Evolutionary conservation across 2,797 vertebrate species (phyloP), one percentile per base, ranked within the genome.

Genomic region (Enteromius thamalakanensis): DNA sequence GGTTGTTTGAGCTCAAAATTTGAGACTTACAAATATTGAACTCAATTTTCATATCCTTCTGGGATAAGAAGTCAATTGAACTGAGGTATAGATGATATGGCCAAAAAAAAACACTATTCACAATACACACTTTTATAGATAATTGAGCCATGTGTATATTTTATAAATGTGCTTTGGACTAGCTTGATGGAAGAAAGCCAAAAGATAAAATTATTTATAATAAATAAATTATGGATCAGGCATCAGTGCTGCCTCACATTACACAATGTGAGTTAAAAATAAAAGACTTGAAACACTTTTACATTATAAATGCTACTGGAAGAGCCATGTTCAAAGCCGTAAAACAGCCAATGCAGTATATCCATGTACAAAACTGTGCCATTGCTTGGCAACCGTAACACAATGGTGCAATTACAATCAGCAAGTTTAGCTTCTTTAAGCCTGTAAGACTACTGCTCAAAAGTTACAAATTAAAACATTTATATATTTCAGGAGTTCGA

Each of bases 151-250:
- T 2, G 23, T 29, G 19, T 14, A 37, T 37, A 55, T 75, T 55
- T 75, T 23, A 37, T 2, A 26, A 68, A 51, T 79, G 45, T 69
- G 40, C 19, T n/a, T 34, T n/a, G 29, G 6, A 14, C 11, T 19
- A 75, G 49, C 71, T 55, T 55, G 49, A 74, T 34, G 29, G 9
- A 34, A 32, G 17, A 21, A 34, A 68, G 51, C 4, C 32, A 53
- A 55, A 53, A 53, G 19, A 34, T 53, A 14, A 23, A 14, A 79
- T 23, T 67, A 67, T 51, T 79, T 45, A 67, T 53, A 51, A 51
- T 65, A 68, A 40, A 80, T 58, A 17, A 40, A n/a, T 34, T 21
- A 75, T n/a, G 21, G 53, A 34, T 55, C 29, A 75, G 19, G 9
- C 26, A 51, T 37, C 62, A 51, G 60, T 34, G 62, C 10, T 37